Evolutionary conservation across 2,888 invertebrate species (phyloP).

Genomic region (Pandemis heparana): DNA sequence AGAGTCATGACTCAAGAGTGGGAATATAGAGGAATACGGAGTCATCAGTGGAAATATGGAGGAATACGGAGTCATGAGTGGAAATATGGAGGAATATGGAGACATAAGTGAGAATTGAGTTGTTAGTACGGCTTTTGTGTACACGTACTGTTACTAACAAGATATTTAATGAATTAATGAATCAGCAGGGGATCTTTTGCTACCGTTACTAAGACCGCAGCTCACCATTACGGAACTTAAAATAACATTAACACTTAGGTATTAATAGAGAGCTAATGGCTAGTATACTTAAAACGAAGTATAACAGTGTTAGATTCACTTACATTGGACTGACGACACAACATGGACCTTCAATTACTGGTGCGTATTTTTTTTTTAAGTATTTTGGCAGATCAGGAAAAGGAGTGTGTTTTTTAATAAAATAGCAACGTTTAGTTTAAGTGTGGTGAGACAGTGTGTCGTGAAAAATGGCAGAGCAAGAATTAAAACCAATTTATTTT

Average conservation of each 20-base stretch:
- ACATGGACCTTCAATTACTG: constrained; percentile 27
- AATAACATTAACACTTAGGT: constrained; percentile 26
- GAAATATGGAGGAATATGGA: no score
- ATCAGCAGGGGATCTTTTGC: background rate
- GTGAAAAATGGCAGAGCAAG: no score
- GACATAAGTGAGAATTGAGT: no score
- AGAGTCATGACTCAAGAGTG: no score
- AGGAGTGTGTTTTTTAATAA: no score
- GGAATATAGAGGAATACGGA: no score
- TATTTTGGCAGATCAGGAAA: no score
- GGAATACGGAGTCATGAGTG: no score
- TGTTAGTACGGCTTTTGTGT: background rate
- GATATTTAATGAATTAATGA: background rate
- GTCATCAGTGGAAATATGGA: no score
- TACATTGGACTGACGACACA: background rate
- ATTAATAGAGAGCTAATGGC: constrained; percentile 11
- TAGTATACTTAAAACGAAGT: constrained; percentile 32
- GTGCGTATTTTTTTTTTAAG: background rate
- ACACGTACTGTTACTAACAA: background rate
- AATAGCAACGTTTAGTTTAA: no score
- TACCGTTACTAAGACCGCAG: background rate
- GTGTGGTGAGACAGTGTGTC: no score
- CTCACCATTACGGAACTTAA: constrained; percentile 2
- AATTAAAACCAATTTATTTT: no score
- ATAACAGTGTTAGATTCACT: constrained; percentile 11